Conservation (phyloP, 2,797 vertebrate genomes). For the Pelochelys cantorii region DNA sequence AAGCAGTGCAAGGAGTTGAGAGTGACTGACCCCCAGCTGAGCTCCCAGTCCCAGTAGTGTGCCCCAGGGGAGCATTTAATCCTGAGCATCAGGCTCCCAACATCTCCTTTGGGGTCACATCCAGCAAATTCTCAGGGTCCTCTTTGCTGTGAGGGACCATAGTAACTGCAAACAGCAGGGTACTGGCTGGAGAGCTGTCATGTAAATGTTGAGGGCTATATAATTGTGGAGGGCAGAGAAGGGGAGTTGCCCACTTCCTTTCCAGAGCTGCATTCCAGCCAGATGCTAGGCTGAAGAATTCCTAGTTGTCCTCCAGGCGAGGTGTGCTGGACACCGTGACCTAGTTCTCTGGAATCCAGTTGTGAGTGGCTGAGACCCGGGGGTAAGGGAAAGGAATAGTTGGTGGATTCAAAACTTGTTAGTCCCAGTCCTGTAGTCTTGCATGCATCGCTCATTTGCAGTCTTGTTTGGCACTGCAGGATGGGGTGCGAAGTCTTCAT, state of each 20-base stretch:
- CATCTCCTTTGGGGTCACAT: background rate
- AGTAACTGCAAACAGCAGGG: background rate
- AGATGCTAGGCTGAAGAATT: background rate
- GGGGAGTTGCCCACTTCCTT: background rate
- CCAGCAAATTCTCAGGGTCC: background rate
- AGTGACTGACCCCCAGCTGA: too few species aligned
- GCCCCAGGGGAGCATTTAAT: fast-evolving
- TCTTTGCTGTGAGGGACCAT: background rate
- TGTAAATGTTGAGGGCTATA: background rate
- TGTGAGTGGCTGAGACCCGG: background rate
- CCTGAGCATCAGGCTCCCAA: background rate
- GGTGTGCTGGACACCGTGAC: background rate
- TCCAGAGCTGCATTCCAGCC: background rate
- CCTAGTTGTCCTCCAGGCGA: background rate
- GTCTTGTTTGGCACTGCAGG: background rate
- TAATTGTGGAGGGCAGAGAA: background rate
- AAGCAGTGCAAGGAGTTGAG: too few species aligned
- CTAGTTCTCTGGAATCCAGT: background rate
- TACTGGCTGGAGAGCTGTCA: background rate
- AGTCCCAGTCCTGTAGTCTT: background rate
- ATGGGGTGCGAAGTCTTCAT: background rate
- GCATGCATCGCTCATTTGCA: background rate
- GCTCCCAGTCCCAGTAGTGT: background rate
- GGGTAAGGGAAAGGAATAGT: background rate
- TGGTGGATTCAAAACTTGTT: background rate